phyloP scores from a whole-genome alignment of 2,888 invertebrate genomes.

The Volucella inflata region DNA sequence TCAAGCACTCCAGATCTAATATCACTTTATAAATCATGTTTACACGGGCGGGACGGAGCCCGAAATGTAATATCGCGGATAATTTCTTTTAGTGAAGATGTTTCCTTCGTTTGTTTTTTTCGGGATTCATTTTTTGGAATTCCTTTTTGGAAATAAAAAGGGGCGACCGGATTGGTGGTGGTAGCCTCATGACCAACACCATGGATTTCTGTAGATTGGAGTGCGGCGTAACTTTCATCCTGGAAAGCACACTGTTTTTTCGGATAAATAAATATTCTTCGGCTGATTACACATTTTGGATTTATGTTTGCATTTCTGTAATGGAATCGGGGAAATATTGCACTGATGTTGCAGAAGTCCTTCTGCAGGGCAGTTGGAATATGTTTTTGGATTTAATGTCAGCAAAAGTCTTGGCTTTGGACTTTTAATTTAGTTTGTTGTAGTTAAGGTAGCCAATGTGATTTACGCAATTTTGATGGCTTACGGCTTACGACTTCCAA shows the following conservation, averaged over 20 bases:
- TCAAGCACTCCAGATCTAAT: constrained; percentile 71
- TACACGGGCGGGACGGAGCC: constrained; percentile 56
- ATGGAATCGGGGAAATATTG: background rate
- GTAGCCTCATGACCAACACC: constrained; percentile 70
- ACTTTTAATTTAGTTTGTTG: constrained; percentile 16
- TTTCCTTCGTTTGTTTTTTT: constrained; percentile 23
- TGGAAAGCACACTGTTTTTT: constrained; percentile 58
- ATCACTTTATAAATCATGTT: constrained; percentile 76
- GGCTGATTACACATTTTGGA: constrained; percentile 66
- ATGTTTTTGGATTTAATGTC: constrained; percentile 49
- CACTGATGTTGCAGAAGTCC: background rate
- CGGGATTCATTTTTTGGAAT: background rate
- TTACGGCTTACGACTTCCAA: no score
- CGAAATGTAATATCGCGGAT: constrained; percentile 74
- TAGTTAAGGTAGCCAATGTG: background rate
- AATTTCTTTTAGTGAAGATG: constrained; percentile 60
- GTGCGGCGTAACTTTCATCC: constrained; percentile 62
- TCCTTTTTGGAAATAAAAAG: background rate
- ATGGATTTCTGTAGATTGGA: constrained; percentile 14
- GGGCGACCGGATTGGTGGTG: constrained; percentile 52
- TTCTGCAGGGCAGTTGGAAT: constrained; percentile 5
- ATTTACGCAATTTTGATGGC: no score
- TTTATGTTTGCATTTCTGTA: constrained; percentile 56
- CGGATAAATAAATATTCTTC: constrained; percentile 67
- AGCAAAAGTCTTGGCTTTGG: constrained; percentile 21